phyloP scores from a whole-genome alignment of 2,797 vertebrate species.

The Eulemur albifrons region DNA sequence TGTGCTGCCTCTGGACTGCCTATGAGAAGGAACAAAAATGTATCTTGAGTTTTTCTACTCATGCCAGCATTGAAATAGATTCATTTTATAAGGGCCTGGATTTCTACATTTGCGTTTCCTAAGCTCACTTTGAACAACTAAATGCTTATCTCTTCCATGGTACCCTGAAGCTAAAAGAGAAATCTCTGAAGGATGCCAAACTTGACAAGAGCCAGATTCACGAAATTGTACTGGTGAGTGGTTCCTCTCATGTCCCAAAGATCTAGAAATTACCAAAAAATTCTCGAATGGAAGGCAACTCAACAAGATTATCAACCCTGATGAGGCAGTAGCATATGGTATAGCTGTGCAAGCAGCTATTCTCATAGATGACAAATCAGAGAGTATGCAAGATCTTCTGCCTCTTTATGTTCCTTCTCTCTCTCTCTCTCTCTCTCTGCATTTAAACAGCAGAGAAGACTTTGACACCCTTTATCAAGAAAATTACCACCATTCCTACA shows the following conservation, averaged over 20 bases:
- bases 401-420: slow-evolving; percentile 85
- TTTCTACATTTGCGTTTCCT: slow-evolving; percentile 89
- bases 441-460: slow-evolving; percentile 88
- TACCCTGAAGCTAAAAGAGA: slow-evolving; percentile 90
- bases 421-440: neutral
- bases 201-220: slow-evolving; percentile 90
- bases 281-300: slow-evolving; percentile 90
- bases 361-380: neutral
- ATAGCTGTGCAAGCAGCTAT: slow-evolving; percentile 87
- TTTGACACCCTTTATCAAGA: slow-evolving; percentile 88
- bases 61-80: slow-evolving; percentile 89
- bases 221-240: slow-evolving; percentile 89
- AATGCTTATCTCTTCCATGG: slow-evolving; percentile 89
- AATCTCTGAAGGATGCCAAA: slow-evolving; percentile 88
- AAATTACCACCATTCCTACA: slow-evolving; percentile 89
- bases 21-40: slow-evolving; percentile 90
- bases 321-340: slow-evolving; percentile 88
- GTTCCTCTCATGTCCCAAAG: slow-evolving; percentile 89
- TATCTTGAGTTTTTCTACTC: slow-evolving; percentile 89
- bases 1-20: slow-evolving; percentile 87
- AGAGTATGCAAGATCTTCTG: slow-evolving; percentile 84
- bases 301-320: slow-evolving; percentile 90
- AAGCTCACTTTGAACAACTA: slow-evolving; percentile 90
- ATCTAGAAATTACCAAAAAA: slow-evolving; percentile 90
- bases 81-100: slow-evolving; percentile 88